These are phyloP conservation scores for Copidosoma aretas DNA, from an alignment of 2,888 invertebrate species.

Conservation along the genomic window DNA sequence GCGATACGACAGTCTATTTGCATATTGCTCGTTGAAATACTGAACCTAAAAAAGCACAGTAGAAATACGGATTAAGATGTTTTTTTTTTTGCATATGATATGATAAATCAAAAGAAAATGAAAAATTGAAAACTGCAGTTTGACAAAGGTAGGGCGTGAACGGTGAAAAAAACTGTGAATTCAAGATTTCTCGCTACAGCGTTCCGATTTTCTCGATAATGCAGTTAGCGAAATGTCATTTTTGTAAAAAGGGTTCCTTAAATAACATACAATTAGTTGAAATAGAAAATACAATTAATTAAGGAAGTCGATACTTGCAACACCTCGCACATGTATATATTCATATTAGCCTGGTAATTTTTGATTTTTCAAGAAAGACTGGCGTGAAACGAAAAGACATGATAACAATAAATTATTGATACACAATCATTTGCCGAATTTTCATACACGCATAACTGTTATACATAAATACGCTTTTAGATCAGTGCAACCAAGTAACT, in stretches of 20 bases:
- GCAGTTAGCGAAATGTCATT: too few species aligned
- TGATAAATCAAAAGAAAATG: too few species aligned
- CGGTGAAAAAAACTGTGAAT: too few species aligned
- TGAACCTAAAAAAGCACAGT: too few species aligned
- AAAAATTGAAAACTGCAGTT: too few species aligned
- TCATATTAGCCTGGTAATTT: slow-evolving; percentile 32
- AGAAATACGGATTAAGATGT: too few species aligned
- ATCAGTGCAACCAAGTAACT: slow-evolving; percentile 4
- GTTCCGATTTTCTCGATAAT: too few species aligned
- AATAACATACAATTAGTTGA: slow-evolving; percentile 20
- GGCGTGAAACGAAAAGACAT: slow-evolving; percentile 10
- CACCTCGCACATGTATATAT: slow-evolving; percentile 26
- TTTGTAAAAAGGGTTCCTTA: background rate
- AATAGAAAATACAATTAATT: slow-evolving; percentile 20
- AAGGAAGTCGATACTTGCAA: slow-evolving; percentile 23
- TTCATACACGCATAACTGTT: background rate
- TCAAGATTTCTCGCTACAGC: too few species aligned
- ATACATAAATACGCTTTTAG: background rate
- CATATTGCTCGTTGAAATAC: too few species aligned
- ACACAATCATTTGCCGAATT: slow-evolving; percentile 6
- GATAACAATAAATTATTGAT: slow-evolving; percentile 4
- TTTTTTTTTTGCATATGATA: too few species aligned
- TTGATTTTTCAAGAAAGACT: slow-evolving; percentile 21
- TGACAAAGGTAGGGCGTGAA: too few species aligned
- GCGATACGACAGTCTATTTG: too few species aligned